Evolutionary conservation across 2,888 invertebrate species (phyloP).

Genomic region (Myopa tessellatipennis): DNA sequence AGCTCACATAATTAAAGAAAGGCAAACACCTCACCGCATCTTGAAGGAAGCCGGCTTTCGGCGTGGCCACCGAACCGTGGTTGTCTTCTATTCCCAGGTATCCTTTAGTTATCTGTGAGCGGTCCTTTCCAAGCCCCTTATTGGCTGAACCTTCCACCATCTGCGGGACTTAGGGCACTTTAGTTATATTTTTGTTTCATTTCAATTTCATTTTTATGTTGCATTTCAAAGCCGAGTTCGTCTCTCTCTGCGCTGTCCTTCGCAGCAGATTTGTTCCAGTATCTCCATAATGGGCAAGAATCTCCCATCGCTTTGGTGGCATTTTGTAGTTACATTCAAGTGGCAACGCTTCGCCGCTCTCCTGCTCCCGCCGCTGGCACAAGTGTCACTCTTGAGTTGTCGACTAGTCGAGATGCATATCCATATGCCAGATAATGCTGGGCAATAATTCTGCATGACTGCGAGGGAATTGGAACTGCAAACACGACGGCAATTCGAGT

Average conservation of each 20-base stretch:
- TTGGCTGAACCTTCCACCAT: too few species aligned
- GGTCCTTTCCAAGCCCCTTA: too few species aligned
- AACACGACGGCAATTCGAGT: not conserved
- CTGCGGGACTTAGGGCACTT: too few species aligned
- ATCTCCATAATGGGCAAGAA: too few species aligned
- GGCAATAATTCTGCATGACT: not conserved
- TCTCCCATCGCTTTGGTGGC: too few species aligned
- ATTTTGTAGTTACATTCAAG: not conserved
- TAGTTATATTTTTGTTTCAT: too few species aligned
- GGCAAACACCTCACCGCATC: not conserved
- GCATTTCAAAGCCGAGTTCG: too few species aligned
- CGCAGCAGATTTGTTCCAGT: too few species aligned
- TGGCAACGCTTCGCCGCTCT: not conserved
- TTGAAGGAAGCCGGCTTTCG: not conserved
- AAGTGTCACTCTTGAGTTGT: not conserved
- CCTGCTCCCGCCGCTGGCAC: not conserved
- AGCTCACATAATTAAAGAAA: slow-evolving; percentile 14
- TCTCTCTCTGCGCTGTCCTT: too few species aligned
- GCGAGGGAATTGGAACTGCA: not conserved
- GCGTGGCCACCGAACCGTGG: not conserved
- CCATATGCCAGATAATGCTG: not conserved
- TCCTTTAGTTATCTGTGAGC: too few species aligned
- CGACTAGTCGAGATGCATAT: not conserved
- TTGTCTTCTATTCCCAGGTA: too few species aligned
- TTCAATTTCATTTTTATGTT: too few species aligned